Conservation (phyloP, 2,113 vertebrate species). For the Nannospalax galili region DNA sequence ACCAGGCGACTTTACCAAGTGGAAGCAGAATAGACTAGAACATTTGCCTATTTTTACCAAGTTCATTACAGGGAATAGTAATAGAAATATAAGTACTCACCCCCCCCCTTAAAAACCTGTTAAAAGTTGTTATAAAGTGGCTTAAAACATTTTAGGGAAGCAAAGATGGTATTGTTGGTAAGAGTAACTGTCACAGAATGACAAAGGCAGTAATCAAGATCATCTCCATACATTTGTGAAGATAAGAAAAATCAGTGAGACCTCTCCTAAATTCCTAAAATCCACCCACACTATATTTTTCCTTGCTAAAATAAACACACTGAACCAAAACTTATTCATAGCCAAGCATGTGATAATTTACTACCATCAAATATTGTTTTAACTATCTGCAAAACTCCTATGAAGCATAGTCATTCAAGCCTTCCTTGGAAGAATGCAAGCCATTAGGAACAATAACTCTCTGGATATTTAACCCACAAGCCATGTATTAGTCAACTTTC, state of each 20-base stretch:
- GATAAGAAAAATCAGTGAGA: background rate
- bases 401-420: too few species aligned
- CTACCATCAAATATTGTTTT: background rate
- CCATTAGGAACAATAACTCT: background rate
- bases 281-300: background rate
- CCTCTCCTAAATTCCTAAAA: background rate
- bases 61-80: background rate
- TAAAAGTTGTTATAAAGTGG: background rate
- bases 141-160: background rate
- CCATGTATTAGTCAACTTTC: background rate
- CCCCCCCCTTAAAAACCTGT: background rate
- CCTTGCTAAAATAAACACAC: background rate
- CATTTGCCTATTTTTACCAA: background rate
- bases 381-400: background rate
- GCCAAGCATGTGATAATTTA: background rate
- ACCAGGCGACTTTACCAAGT: background rate
- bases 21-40: background rate
- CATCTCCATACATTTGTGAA: accelerated
- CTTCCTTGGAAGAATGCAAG: background rate
- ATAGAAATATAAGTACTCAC: background rate
- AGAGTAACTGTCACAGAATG: background rate
- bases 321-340: background rate
- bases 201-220: too few species aligned
- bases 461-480: background rate
- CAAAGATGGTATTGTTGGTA: background rate